These are phyloP conservation scores for Drosophila subsilvestris DNA, from an alignment of 2,888 invertebrate genomes.

Conservation along the genomic window DNA sequence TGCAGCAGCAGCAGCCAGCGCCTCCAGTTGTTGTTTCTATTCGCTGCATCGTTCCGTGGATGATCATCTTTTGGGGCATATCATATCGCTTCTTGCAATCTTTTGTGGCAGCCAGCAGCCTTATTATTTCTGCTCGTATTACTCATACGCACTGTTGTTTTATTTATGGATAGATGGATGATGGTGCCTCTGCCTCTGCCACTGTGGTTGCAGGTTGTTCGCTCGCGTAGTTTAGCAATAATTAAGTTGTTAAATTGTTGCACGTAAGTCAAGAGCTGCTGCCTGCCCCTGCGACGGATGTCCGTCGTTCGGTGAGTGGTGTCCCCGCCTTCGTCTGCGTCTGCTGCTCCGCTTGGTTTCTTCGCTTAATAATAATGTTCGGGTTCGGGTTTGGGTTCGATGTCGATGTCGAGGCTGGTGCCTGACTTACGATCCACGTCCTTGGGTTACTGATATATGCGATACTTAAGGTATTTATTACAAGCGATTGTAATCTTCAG, in stretches of 20 bases:
- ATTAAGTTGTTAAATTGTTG: slow-evolving; percentile 83
- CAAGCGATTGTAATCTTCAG: slow-evolving; percentile 81
- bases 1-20: not conserved
- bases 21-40: slow-evolving; percentile 25
- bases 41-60: slow-evolving; percentile 32
- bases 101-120: slow-evolving; percentile 61
- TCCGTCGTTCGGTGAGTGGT: slow-evolving; percentile 7
- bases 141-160: slow-evolving; percentile 75
- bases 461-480: slow-evolving; percentile 83
- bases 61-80: slow-evolving; percentile 65
- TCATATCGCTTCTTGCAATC: slow-evolving; percentile 72
- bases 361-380: slow-evolving; percentile 78
- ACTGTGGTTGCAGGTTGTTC: slow-evolving; percentile 54
- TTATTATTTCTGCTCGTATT: slow-evolving; percentile 62
- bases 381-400: slow-evolving; percentile 62
- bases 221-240: slow-evolving; percentile 81
- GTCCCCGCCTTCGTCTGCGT: slow-evolving; percentile 15
- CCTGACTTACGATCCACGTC: slow-evolving; percentile 79
- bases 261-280: slow-evolving; percentile 75
- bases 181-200: slow-evolving; percentile 1
- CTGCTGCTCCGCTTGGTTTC: slow-evolving; percentile 44
- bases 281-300: slow-evolving; percentile 25
- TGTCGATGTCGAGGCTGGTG: not conserved
- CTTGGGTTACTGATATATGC: slow-evolving; percentile 81
- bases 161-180: slow-evolving; percentile 63